Conservation (phyloP, 2,113 vertebrate species). For the Clarias magur region DNA sequence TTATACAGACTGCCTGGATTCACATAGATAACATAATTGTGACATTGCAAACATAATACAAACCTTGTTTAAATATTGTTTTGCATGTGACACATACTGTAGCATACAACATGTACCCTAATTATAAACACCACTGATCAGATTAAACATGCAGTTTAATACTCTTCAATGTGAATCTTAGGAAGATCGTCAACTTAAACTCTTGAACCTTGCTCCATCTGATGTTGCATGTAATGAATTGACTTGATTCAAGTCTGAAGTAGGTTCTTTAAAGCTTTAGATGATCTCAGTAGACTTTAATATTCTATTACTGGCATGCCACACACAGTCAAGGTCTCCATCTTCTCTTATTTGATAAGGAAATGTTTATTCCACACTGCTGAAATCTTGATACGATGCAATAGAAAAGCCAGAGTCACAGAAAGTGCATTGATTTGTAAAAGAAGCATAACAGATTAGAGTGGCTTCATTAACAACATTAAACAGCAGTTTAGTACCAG, state of each 20-base stretch:
- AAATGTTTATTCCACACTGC: constrained; percentile 25
- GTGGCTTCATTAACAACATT: constrained; percentile 60
- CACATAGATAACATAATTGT: not conserved
- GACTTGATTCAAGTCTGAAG: not conserved
- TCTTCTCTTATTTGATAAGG: not conserved
- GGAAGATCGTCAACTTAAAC: not conserved
- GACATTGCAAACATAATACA: not conserved
- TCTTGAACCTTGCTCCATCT: not conserved
- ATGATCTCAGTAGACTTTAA: not conserved
- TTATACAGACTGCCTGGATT: not conserved
- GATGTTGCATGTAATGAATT: not conserved
- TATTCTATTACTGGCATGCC: not conserved
- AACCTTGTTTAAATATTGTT: not conserved
- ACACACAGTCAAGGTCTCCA: not conserved
- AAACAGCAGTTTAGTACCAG: constrained; percentile 59
- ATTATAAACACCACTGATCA: not conserved
- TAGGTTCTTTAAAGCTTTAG: not conserved
- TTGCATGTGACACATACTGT: not conserved
- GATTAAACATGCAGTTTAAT: not conserved
- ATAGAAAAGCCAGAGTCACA: constrained; percentile 14
- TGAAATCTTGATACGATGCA: not conserved
- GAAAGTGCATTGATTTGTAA: constrained; percentile 65
- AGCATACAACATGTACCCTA: not conserved
- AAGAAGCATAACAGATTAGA: constrained; percentile 62
- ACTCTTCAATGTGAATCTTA: not conserved